Conservation (phyloP, 2,797 vertebrate species). For the Hippoglossus hippoglossus region DNA sequence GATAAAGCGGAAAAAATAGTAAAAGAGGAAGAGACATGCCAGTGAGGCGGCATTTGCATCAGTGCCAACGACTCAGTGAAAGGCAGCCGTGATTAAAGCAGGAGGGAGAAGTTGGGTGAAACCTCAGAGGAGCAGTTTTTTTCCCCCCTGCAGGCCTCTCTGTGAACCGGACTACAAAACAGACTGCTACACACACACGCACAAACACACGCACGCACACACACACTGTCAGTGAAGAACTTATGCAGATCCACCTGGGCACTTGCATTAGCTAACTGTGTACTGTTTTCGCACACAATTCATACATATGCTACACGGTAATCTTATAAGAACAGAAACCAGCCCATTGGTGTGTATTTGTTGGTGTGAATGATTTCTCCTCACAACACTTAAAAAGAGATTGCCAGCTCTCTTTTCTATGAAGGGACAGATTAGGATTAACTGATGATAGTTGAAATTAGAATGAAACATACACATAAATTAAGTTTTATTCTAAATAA, state of each 20-base stretch:
- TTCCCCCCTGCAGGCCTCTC: conserved; percentile 46
- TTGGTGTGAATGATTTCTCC: no score
- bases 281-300: neutral
- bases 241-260: conserved; percentile 8
- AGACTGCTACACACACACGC: conserved; percentile 19
- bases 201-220: conserved; percentile 7
- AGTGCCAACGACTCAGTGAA: conserved; percentile 65
- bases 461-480: neutral
- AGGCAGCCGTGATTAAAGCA: conserved; percentile 74
- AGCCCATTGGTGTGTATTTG: no score
- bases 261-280: no score
- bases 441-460: neutral
- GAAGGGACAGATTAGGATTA: neutral
- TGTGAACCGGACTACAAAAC: conserved; percentile 69
- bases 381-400: neutral
- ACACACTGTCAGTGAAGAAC: neutral
- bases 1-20: conserved; percentile 37
- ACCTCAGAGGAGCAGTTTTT: conserved; percentile 59
- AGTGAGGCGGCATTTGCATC: conserved; percentile 56
- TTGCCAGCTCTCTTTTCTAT: neutral
- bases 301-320: neutral
- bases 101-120: conserved; percentile 73
- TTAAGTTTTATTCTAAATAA: neutral
- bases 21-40: conserved; percentile 57
- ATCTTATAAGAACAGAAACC: neutral